phyloP scores from a whole-genome alignment of 2,888 invertebrate species.

The Hecatera dysodea region DNA sequence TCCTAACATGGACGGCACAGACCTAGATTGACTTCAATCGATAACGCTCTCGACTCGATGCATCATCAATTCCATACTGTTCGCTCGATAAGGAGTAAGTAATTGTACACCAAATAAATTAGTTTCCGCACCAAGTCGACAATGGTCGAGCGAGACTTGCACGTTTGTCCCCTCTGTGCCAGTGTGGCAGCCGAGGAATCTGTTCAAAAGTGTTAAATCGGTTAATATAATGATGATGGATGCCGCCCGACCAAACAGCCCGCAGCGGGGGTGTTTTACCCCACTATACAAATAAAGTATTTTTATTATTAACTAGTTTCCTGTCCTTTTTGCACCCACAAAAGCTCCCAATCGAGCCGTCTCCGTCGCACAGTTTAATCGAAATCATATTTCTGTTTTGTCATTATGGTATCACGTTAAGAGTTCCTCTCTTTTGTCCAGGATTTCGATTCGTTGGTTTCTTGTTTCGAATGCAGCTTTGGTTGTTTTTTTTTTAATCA shows the following conservation, averaged over 20 bases:
- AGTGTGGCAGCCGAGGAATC: constrained; percentile 84
- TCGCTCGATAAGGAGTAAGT: constrained; percentile 66
- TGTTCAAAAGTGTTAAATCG: constrained; percentile 91
- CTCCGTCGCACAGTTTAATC: constrained; percentile 87
- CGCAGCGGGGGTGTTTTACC: constrained; percentile 91
- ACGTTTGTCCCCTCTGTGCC: constrained; percentile 70
- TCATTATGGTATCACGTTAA: constrained; percentile 90
- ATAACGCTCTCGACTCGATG: constrained; percentile 71
- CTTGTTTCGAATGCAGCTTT: constrained; percentile 88
- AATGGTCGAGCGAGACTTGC: constrained; percentile 64
- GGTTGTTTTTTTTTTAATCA: constrained; percentile 80
- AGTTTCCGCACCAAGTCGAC: constrained; percentile 51
- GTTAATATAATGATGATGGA: constrained; percentile 91
- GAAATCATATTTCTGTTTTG: constrained; percentile 91
- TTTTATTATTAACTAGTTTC: constrained; percentile 89
- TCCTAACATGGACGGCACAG: constrained; percentile 76
- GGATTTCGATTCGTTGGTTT: constrained; percentile 86
- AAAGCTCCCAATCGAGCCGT: constrained; percentile 73
- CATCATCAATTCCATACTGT: constrained; percentile 69
- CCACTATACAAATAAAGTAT: constrained; percentile 91
- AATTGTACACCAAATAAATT: constrained; percentile 68
- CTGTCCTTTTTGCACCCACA: constrained; percentile 81
- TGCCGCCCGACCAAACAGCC: constrained; percentile 88
- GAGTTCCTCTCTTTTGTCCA: constrained; percentile 89
- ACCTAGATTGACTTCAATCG: constrained; percentile 75